Evolutionary conservation across 2,888 invertebrate species (phyloP).

Genomic region (Ochropleura leucogaster): DNA sequence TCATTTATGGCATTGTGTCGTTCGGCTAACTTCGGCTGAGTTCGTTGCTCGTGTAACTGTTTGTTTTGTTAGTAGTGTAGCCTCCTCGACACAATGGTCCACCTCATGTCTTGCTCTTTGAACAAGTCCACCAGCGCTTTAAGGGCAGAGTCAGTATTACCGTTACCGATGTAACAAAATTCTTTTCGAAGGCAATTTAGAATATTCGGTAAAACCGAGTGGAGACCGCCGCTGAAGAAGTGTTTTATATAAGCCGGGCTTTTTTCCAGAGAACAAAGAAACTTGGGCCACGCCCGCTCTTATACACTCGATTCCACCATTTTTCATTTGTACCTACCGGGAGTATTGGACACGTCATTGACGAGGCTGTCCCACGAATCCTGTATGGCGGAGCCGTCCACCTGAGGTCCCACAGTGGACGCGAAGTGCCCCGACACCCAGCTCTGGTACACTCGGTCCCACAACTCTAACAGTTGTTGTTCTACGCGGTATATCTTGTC

Average conservation of each 20-base stretch:
- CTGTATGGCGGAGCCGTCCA: constrained; percentile 93
- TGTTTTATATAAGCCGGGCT: no score
- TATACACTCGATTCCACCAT: neutral
- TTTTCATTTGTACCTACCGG: constrained; percentile 88
- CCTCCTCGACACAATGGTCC: neutral
- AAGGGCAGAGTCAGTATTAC: neutral
- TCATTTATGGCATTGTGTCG: neutral
- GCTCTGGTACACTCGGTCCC: constrained; percentile 98
- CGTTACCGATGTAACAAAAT: no score
- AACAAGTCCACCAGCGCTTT: neutral
- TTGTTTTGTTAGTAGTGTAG: neutral
- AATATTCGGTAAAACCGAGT: neutral
- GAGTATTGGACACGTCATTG: constrained; percentile 93
- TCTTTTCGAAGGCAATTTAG: neutral
- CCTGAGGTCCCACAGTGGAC: constrained; percentile 92
- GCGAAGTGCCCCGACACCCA: constrained; percentile 95
- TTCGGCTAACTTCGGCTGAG: neutral
- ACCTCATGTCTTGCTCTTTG: neutral
- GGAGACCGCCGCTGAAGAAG: neutral
- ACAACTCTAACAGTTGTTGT: constrained; percentile 96
- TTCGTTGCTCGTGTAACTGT: neutral
- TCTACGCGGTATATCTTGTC: constrained; percentile 96
- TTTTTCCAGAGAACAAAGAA: neutral
- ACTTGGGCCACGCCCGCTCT: neutral
- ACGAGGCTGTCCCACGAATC: constrained; percentile 93